A percentile compares a stretch with the other conserved stretches of the same genome.
Evolutionary conservation across 2,888 invertebrate species (phyloP).

Genomic region (Ormyrus rosae): DNA sequence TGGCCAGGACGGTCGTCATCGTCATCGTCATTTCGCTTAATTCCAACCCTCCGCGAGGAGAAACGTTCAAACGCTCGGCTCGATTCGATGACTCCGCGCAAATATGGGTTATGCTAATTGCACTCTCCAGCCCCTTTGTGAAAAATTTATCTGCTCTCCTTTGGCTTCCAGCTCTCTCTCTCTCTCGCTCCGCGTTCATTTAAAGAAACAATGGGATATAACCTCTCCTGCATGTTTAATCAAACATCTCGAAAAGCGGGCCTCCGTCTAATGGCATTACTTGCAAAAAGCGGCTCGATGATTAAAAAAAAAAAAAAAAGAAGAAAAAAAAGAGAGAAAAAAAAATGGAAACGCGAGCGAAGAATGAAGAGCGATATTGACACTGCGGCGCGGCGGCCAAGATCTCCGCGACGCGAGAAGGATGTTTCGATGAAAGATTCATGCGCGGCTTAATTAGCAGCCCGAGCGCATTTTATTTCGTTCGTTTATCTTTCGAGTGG

Average conservation of each 20-base stretch:
- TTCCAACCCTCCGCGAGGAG: not conserved
- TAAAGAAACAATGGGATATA: constrained; percentile 46
- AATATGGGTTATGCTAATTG: constrained; percentile 53
- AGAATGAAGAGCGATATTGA: constrained; percentile 55
- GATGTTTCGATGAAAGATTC: constrained; percentile 66
- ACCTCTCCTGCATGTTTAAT: constrained; percentile 44
- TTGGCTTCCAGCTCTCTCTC: not conserved
- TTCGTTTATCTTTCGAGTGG: constrained; percentile 64
- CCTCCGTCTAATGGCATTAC: constrained; percentile 26
- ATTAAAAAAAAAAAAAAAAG: not conserved
- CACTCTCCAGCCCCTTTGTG: constrained; percentile 30
- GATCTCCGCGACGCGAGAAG: constrained; percentile 31
- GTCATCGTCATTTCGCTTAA: not conserved
- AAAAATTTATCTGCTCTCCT: constrained; percentile 43
- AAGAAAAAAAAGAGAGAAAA: not conserved
- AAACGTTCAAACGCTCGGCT: not conserved
- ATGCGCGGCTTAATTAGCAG: constrained; percentile 68
- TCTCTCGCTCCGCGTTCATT: constrained; percentile 34
- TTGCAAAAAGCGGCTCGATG: constrained; percentile 2
- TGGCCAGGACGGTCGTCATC: not conserved
- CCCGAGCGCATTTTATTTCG: constrained; percentile 62
- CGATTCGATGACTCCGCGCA: constrained; percentile 51
- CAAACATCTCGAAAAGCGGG: constrained; percentile 47
- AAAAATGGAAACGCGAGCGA: not conserved
- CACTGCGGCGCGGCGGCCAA: constrained; percentile 31